These are phyloP conservation scores for Micromussa lordhowensis DNA, from an alignment of 92 coral and sea anemone species.

Conservation along the genomic window DNA sequence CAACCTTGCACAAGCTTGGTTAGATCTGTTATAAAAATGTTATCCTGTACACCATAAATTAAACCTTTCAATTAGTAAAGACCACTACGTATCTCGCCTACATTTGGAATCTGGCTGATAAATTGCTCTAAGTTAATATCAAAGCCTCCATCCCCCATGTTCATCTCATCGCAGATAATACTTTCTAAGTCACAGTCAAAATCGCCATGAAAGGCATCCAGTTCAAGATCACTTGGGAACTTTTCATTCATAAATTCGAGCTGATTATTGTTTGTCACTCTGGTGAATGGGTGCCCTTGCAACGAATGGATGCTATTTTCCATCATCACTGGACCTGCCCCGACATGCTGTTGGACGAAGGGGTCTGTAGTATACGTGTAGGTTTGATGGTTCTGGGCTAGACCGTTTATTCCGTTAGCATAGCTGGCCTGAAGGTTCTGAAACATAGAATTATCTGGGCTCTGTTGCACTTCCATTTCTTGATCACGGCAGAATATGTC, in stretches of 20 bases:
- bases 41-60: conserved; percentile 10
- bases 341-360: conserved; percentile 37
- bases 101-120: conserved; percentile 72
- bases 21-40: conserved; percentile 14
- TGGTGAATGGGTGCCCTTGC: conserved; percentile 44
- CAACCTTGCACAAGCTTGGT: background rate
- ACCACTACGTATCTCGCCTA: conserved; percentile 76
- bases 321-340: conserved; percentile 25
- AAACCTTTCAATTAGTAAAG: conserved; percentile 59
- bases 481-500: conserved; percentile 46
- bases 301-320: conserved; percentile 33
- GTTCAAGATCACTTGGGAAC: conserved; percentile 87
- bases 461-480: conserved; percentile 70
- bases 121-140: conserved; percentile 94
- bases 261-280: conserved; percentile 53
- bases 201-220: conserved; percentile 81
- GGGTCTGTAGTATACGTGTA: conserved; percentile 24
- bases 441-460: conserved; percentile 36
- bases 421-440: conserved; percentile 52
- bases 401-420: conserved; percentile 32
- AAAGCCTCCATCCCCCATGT: conserved; percentile 94
- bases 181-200: conserved; percentile 94
- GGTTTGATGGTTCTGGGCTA: conserved; percentile 39
- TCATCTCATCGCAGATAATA: conserved; percentile 80
- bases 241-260: conserved; percentile 65